Evolutionary conservation across 2,888 invertebrate genomes (phyloP), one percentile per base, ranked within the genome.

Genomic region (Drosophila fulvimacula): DNA sequence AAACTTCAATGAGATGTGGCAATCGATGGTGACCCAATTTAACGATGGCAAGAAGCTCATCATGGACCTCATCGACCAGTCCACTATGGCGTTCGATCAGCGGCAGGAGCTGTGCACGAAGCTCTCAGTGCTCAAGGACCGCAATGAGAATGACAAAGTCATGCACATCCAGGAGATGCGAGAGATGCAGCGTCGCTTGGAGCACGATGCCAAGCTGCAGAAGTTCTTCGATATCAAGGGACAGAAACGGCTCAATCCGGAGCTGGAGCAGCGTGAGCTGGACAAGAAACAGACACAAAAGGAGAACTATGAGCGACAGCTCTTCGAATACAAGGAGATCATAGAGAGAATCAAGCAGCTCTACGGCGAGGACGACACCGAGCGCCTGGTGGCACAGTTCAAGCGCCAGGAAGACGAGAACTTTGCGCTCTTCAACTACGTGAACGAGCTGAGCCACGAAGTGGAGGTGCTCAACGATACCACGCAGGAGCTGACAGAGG

Each of bases 381-480:
- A 95, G 73, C 94, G 94, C 19, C 92, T 97, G 48, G 95, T 95
- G 10, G 94, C 94, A 4, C 95, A 96, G 90, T 98, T 97, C 92
- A 94, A 95, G n/a, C 95, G 96, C 36, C 95, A 96, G 69, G 98
- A 98, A 90, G 97, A 97, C 81, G 96, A 97, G 91, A 98, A 98
- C 93, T 98, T 98, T 91, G 97, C 98, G 0, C 94, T 97, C 0
- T 98, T 98, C 91, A 97, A 96, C 92, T 98, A 97, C 90, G 96
- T 98, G 41, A 98, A 97, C 90, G 97, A 97, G 90, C 94, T 98
- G 65, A 97, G 98, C 91, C 96, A 95, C 44, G 96, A 97, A 91
- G 93, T 97, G 64, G 97, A 97, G 91, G 93, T 94, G 44, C 91
- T 97, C 3, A 95, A 95, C 77, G 95, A 96, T 76, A 94, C 94